phyloP scores from a whole-genome alignment of 1,140 invertebrate genomes.

The Aethina tumida region DNA sequence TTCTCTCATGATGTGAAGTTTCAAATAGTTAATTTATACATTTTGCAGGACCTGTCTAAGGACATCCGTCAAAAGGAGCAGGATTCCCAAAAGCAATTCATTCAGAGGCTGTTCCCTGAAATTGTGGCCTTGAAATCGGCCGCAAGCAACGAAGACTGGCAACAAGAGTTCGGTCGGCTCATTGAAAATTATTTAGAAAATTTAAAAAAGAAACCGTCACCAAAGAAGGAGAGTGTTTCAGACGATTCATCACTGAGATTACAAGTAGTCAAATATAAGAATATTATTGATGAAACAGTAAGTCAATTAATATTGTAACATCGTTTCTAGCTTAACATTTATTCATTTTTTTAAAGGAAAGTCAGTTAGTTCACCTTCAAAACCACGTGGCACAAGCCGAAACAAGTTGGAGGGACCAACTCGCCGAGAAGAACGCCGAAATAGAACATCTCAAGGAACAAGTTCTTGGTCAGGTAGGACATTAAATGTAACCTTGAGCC shows the following conservation, averaged over 20 bases:
- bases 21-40: neutral
- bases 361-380: conserved; percentile 57
- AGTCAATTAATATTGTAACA: conserved; percentile 25
- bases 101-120: conserved; percentile 50
- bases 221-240: conserved; percentile 9
- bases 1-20: neutral
- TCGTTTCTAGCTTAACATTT: conserved; percentile 4
- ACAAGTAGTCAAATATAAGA: conserved; percentile 60
- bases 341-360: conserved; percentile 43
- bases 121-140: conserved; percentile 36
- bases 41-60: conserved; percentile 26
- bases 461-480: conserved; percentile 36
- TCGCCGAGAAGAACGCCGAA: conserved; percentile 50
- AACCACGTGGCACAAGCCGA: conserved; percentile 60
- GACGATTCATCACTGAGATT: conserved; percentile 47
- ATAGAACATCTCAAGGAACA: conserved; percentile 43
- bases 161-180: conserved; percentile 12
- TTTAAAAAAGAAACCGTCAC: conserved; percentile 8
- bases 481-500: no score
- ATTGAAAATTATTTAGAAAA: conserved; percentile 16
- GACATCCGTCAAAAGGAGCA: conserved; percentile 45
- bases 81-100: conserved; percentile 42
- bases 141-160: conserved; percentile 12
- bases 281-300: conserved; percentile 65
- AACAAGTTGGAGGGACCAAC: conserved; percentile 52